Evolutionary conservation across 2,888 invertebrate genomes (phyloP).

Genomic region (Phrixothrix hirtus): DNA sequence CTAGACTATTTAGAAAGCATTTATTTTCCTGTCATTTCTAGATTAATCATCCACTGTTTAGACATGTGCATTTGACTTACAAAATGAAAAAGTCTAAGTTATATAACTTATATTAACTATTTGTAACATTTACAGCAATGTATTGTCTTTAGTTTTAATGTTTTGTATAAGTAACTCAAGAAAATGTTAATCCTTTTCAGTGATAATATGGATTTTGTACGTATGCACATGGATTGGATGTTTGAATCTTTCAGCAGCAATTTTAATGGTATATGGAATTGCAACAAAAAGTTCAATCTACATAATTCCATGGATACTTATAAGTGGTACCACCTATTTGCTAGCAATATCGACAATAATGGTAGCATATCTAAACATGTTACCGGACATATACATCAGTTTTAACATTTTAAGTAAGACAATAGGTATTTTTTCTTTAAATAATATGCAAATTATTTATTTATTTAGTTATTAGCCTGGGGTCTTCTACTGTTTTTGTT

Average conservation of each 20-base stretch:
- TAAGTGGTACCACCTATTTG: constrained; percentile 39
- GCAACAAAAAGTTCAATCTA: constrained; percentile 38
- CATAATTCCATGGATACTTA: constrained; percentile 42
- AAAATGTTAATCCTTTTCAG: too few species aligned
- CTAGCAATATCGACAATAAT: constrained; percentile 34
- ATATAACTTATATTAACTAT: too few species aligned
- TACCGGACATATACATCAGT: constrained; percentile 38
- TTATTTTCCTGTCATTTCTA: too few species aligned
- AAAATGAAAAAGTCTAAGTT: too few species aligned
- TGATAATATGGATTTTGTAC: constrained; percentile 40
- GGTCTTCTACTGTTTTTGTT: constrained; percentile 34
- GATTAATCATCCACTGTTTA: too few species aligned
- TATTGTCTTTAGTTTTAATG: too few species aligned
- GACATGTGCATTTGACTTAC: too few species aligned
- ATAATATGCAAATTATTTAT: background rate
- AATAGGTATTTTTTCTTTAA: background rate
- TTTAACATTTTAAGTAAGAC: constrained; percentile 31
- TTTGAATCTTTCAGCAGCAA: constrained; percentile 38
- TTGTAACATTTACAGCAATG: too few species aligned
- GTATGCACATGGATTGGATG: constrained; percentile 42
- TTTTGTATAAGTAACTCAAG: too few species aligned
- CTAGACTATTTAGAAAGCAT: too few species aligned
- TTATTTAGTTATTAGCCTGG: constrained; percentile 35
- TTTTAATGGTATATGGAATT: constrained; percentile 42
- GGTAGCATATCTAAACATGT: constrained; percentile 36